Conservation (phyloP, 2,113 vertebrate species). For the Notechis scutatus region DNA sequence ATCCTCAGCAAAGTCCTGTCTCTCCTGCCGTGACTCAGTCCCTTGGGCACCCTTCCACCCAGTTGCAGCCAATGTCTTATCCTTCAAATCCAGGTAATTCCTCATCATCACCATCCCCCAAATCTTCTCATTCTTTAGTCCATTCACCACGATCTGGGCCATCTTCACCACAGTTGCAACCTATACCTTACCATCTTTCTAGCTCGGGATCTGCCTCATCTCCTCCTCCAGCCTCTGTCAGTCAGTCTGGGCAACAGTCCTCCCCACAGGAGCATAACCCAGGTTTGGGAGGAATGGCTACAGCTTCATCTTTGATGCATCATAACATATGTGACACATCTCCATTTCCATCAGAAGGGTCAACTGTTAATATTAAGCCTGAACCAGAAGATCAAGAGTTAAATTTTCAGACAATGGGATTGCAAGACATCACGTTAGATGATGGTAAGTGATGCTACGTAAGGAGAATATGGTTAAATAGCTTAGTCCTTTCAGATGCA, state of each 20-base stretch:
- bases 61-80: constrained; percentile 83
- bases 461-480: neutral
- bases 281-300: constrained; percentile 72
- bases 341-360: constrained; percentile 78
- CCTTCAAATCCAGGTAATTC: constrained; percentile 79
- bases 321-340: constrained; percentile 75
- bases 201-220: constrained; percentile 77
- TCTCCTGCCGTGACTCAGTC: constrained; percentile 72
- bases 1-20: constrained; percentile 69
- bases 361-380: constrained; percentile 86
- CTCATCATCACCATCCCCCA: constrained; percentile 81
- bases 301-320: constrained; percentile 70
- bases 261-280: constrained; percentile 86
- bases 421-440: constrained; percentile 97
- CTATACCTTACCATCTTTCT: constrained; percentile 88
- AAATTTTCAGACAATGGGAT: constrained; percentile 90
- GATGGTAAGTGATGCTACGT: constrained; percentile 81
- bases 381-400: constrained; percentile 90
- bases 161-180: constrained; percentile 89
- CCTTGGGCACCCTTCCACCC: constrained; percentile 78
- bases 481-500: neutral
- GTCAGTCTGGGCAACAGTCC: constrained; percentile 83
- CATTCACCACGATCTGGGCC: constrained; percentile 88
- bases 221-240: constrained; percentile 66
- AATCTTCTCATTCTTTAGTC: constrained; percentile 77